phyloP scores from a whole-genome alignment of 2,888 invertebrate genomes.

The Pycnomerus fuliginosus region DNA sequence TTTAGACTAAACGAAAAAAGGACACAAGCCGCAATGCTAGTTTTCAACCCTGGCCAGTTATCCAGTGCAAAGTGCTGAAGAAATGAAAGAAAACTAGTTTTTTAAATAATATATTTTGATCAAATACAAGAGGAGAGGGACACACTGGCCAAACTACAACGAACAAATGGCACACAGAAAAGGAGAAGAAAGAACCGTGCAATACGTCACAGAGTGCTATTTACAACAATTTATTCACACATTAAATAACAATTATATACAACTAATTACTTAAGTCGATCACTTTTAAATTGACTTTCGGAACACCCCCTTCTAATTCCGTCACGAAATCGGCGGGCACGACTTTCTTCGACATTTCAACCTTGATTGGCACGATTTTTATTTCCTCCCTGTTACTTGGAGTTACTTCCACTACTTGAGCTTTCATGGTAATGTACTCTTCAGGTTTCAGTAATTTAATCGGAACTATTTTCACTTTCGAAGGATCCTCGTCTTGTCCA shows the following conservation, averaged over 20 bases:
- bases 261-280: constrained; percentile 7
- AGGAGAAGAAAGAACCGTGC: constrained; percentile 29
- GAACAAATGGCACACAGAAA: constrained; percentile 38
- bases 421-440: constrained; percentile 44
- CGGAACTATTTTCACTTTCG: constrained; percentile 33
- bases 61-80: too few species aligned
- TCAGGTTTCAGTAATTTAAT: constrained; percentile 38
- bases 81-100: too few species aligned
- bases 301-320: constrained; percentile 19
- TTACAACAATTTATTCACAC: constrained; percentile 34
- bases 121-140: too few species aligned
- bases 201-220: constrained; percentile 37
- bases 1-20: too few species aligned
- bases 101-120: too few species aligned
- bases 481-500: constrained; percentile 35
- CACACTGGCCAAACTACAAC: constrained; percentile 38
- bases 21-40: too few species aligned
- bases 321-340: constrained; percentile 17
- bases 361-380: constrained; percentile 48
- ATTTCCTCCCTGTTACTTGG: constrained; percentile 42
- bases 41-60: too few species aligned
- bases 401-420: constrained; percentile 49
- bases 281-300: constrained; percentile 22
- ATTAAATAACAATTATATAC: constrained; percentile 13
- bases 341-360: constrained; percentile 39